Base-by-base conservation (phyloP, 2,797 vertebrate species). In the Otolemur crassicaudatus region DNA sequence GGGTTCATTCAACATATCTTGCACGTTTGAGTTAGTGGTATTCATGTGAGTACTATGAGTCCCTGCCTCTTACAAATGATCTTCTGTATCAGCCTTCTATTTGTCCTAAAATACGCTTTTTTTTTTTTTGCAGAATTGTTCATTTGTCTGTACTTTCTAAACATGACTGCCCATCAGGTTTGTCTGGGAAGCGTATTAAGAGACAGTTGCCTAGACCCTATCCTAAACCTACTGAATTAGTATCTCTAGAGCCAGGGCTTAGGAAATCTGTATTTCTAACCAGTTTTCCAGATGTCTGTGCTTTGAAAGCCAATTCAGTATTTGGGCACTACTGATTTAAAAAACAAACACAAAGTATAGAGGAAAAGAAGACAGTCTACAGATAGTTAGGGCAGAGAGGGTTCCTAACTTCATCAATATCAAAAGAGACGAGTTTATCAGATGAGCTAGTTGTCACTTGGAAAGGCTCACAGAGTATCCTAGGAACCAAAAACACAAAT, bases 401-500 rank as follows among this genome's bases (percentile, higher is more conserved):
- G 6, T 67, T 81, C 11, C 75, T 82, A 70, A 80, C 23, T 9
- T 88, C 65, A 75, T 40, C 27, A 46, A 53, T 69, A 69, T 17
- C 83, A 84, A 85, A 17, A 92, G 13, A 65, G 37, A 77, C 69
- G 19, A 96, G 49, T 87, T 93, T 70, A 73, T 88, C 88, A 87
- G 37, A 77, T 29, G 9, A 84, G 27, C 34, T 87, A 22, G 25
- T 43, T 86, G 40, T 96, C 81, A 90, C 84, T 23, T 67, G 81
- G 49, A 90, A 84, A 89, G 67, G 1, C 49, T 93, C 77, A 70
- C 25, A 84, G 56, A 72, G 77, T 40, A 1, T 85, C 5, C 25
- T 4, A 90, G 70, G 7, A 87, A 91, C 87, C 12, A 81, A 89
- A 96, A 84, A 40, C 11, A 90, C 31, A 37, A 70, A 79, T 29